phyloP scores from a whole-genome alignment of 1,140 invertebrate species.

The Ridgeia piscesae region DNA sequence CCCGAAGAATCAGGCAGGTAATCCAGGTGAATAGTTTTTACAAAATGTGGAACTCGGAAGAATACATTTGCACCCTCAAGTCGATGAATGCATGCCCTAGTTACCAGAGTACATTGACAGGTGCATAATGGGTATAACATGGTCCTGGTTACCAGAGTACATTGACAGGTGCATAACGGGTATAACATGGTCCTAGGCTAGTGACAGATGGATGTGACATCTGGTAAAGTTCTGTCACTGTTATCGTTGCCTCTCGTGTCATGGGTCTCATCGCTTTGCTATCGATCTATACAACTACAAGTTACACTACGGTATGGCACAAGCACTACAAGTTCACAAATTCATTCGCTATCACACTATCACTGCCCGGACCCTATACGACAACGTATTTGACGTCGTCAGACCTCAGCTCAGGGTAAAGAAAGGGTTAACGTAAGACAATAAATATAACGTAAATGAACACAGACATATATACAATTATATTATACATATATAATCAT shows the following conservation, averaged over 20 bases:
- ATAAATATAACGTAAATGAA: background rate
- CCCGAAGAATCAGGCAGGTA: too few species aligned
- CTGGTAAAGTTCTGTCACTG: too few species aligned
- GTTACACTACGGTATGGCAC: background rate
- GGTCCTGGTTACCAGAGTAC: background rate
- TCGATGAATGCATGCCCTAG: too few species aligned
- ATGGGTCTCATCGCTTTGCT: background rate
- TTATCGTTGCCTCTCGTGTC: too few species aligned
- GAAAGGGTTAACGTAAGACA: background rate
- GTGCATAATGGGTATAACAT: background rate
- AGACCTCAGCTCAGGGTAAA: background rate
- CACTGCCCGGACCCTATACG: background rate
- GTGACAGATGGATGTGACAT: too few species aligned
- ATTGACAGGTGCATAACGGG: background rate
- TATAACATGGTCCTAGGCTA: too few species aligned
- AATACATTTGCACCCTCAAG: too few species aligned
- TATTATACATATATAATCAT: background rate
- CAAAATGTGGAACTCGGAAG: too few species aligned
- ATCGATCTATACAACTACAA: background rate
- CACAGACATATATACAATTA: background rate
- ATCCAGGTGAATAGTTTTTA: too few species aligned
- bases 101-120: background rate
- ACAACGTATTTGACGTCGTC: background rate
- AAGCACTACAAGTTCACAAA: too few species aligned
- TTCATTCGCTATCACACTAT: too few species aligned